These are phyloP conservation scores for Brachypalpus laphriformis DNA, from an alignment of 2,888 invertebrate genomes.

Conservation along the genomic window DNA sequence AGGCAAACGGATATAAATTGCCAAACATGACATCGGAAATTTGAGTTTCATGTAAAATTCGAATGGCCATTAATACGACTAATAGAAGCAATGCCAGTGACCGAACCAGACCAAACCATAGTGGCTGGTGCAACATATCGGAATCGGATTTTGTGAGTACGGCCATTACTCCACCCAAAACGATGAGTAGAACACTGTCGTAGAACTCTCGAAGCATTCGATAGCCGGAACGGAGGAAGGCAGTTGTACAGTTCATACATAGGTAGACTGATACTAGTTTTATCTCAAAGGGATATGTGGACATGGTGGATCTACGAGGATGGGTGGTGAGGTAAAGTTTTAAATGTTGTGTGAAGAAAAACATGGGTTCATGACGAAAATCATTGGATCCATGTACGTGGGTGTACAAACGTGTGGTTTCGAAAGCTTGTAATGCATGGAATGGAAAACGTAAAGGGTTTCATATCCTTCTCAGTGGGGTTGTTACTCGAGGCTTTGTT, in stretches of 20 bases:
- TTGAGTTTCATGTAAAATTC: constrained; percentile 74
- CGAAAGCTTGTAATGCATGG: constrained; percentile 28
- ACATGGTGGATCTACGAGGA: not conserved
- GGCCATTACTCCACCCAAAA: not conserved
- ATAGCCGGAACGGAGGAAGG: not conserved
- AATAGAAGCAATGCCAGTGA: constrained; percentile 59
- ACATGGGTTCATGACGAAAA: constrained; percentile 36
- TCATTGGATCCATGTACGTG: constrained; percentile 5
- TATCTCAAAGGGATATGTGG: constrained; percentile 6
- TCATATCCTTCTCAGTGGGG: not conserved
- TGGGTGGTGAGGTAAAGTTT: constrained; percentile 11
- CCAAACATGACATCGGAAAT: constrained; percentile 61
- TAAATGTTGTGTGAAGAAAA: constrained; percentile 41
- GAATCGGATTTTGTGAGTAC: constrained; percentile 2
- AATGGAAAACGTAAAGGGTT: not conserved
- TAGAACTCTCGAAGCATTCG: not conserved
- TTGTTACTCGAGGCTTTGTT: not conserved
- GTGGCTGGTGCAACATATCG: constrained; percentile 24
- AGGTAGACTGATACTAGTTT: constrained; percentile 20
- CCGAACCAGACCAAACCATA: constrained; percentile 15
- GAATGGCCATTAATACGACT: constrained; percentile 75
- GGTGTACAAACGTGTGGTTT: not conserved
- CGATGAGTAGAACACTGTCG: not conserved
- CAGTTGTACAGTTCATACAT: constrained; percentile 1
- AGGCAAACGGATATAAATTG: constrained; percentile 66